These are phyloP conservation scores for Burhinus oedicnemus DNA, from an alignment of 2,113 vertebrate genomes.

Conservation along the genomic window DNA sequence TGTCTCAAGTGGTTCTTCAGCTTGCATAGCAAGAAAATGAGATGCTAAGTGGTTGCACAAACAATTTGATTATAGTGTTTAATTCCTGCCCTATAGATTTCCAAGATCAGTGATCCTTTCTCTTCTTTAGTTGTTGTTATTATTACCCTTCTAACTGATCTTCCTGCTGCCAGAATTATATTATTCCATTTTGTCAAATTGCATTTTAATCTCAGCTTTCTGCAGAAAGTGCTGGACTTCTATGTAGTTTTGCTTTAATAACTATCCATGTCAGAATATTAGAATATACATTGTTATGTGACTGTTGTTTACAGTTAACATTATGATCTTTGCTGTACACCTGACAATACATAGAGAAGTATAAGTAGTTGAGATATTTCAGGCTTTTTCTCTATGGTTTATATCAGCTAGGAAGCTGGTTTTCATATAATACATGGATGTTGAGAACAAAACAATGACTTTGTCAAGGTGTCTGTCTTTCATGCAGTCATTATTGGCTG, in stretches of 20 bases:
- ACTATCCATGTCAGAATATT: neutral
- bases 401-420: neutral
- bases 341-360: neutral
- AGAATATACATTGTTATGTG: neutral
- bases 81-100: slow-evolving; percentile 80
- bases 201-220: neutral
- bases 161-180: slow-evolving; percentile 31
- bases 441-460: neutral
- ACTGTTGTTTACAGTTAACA: neutral
- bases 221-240: neutral
- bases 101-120: slow-evolving; percentile 66
- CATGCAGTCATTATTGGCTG: neutral
- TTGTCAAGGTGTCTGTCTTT: neutral
- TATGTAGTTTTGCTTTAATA: neutral
- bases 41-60: slow-evolving; percentile 79
- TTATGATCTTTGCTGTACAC: neutral
- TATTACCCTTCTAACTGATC: slow-evolving; percentile 60
- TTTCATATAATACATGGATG: neutral
- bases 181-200: slow-evolving; percentile 30
- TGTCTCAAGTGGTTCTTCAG: slow-evolving; percentile 80
- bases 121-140: slow-evolving; percentile 56
- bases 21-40: slow-evolving; percentile 71
- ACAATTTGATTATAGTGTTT: slow-evolving; percentile 80
- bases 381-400: neutral
- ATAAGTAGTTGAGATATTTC: neutral